Base-by-base conservation (phyloP, 2,888 invertebrate genomes). In the Ochropleura plecta region DNA sequence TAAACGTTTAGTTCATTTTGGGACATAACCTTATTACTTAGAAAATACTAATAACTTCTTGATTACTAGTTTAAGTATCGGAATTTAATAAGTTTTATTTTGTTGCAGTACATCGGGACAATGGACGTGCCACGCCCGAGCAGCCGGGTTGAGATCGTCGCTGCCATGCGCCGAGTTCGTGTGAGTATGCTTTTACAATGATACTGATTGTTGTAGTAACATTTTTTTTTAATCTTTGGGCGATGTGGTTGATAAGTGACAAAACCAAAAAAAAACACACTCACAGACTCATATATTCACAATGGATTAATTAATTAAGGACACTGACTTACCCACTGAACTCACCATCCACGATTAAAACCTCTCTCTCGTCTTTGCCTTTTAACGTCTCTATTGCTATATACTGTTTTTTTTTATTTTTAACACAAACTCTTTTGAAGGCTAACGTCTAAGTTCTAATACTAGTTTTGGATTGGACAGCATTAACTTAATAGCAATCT, bases 161-260 rank as follows among this genome's bases (percentile, higher is more conserved):
- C 99, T 82, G 99, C 99, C 83, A 99, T 99, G 99, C 98, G 99
- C 82, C 97, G 99, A 91, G 99, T 99, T 93, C 97, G 99, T 94
- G 99, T 99, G 96, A 98, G 95, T 95, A 88, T 70, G 20, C 44
- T 65, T 70, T 68, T 76, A 69, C 68, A 63, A 30, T 51, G 42
- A 46, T 10, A 9, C 46, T 40, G 44, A 48, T 30, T 40, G 44
- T 40, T 53, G 0, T 6, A 20, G 42, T 30, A 18, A 5, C 0
- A 4, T 44, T 18, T 46, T 44, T 5, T 55, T 42, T 63, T 44
- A 44, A 3, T 1, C 3, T 30, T 30, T 30, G 30, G 30, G 30
- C 30, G 30, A 30, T 30, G 30, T 2, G 30, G 30, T 30, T 30
- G 30, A 30, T 30, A 30, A 30, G 30, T 3, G 30, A 30, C 30